Evolutionary conservation across 2,888 invertebrate genomes (phyloP).

Genomic region (Dicranocentrus wangi): DNA sequence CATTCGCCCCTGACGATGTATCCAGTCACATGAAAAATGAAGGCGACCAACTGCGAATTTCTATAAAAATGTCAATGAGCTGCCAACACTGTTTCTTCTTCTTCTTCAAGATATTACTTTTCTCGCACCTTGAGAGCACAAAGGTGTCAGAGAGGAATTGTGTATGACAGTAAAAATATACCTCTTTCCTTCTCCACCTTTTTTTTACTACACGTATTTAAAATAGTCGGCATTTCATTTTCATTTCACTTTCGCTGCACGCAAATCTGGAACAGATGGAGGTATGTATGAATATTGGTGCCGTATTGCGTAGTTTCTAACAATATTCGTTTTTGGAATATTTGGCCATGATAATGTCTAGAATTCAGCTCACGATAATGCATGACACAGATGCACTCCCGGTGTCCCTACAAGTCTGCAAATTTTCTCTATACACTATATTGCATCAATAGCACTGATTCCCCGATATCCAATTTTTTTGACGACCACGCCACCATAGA

Average conservation of each 20-base stretch:
- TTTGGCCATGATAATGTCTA: too few relatives aligned
- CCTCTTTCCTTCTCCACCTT: not conserved
- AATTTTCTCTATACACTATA: too few relatives aligned
- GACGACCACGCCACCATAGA: too few relatives aligned
- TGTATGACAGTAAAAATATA: slow-evolving; percentile 9
- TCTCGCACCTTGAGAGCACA: slow-evolving; percentile 25
- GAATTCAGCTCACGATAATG: too few relatives aligned
- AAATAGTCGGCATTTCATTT: not conserved
- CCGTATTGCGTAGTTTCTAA: too few relatives aligned
- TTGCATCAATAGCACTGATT: too few relatives aligned
- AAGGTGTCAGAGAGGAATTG: slow-evolving; percentile 1
- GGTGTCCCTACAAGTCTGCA: too few relatives aligned
- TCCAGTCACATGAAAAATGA: slow-evolving; percentile 43
- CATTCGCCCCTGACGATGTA: slow-evolving; percentile 13
- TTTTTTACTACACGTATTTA: not conserved
- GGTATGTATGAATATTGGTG: not conserved
- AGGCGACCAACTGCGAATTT: slow-evolving; percentile 51
- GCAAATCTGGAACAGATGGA: not conserved
- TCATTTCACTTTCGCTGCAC: not conserved
- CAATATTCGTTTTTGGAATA: too few relatives aligned
- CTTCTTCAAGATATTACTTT: slow-evolving; percentile 28
- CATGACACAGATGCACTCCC: too few relatives aligned
- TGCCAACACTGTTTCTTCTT: slow-evolving; percentile 38
- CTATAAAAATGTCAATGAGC: slow-evolving; percentile 56
- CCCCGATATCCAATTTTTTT: too few relatives aligned